Evolutionary conservation across 1,140 invertebrate genomes (phyloP).

Genomic region (Eumaeus atala): DNA sequence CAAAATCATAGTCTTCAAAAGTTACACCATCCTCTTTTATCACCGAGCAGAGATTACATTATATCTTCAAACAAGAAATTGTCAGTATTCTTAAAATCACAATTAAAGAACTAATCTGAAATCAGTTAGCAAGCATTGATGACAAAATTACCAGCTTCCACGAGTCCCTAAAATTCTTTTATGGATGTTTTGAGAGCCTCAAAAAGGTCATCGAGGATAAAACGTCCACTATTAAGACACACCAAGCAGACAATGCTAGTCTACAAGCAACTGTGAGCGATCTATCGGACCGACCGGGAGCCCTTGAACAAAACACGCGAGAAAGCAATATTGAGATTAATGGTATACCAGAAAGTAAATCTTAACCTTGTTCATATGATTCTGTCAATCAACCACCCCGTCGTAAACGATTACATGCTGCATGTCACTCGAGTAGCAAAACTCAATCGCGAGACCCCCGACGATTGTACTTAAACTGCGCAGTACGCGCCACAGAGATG

Average conservation of each 20-base stretch:
- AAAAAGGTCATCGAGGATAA: slow-evolving; percentile 1
- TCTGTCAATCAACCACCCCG: background rate
- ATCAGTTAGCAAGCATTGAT: background rate
- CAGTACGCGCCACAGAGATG: too few species aligned
- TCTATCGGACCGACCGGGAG: too few species aligned
- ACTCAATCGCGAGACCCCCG: too few species aligned
- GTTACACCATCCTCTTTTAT: background rate
- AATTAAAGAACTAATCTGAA: background rate
- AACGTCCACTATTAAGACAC: background rate
- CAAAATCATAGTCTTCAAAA: background rate
- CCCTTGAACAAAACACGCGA: background rate
- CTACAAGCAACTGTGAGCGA: background rate
- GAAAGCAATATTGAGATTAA: slow-evolving; percentile 4
- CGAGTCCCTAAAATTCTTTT: background rate
- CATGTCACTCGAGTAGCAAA: background rate
- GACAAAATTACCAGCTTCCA: background rate
- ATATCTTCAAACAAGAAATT: slow-evolving; percentile 1
- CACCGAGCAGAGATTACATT: background rate
- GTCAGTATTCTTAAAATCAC: background rate
- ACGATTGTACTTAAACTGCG: too few species aligned
- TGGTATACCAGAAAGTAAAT: slow-evolving; percentile 2
- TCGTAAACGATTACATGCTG: background rate
- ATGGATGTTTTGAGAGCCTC: background rate
- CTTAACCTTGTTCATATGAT: background rate
- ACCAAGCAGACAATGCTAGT: background rate